Base-by-base conservation (phyloP, 1,140 invertebrate species). In the Pseudomyrmex dendroicus region DNA sequence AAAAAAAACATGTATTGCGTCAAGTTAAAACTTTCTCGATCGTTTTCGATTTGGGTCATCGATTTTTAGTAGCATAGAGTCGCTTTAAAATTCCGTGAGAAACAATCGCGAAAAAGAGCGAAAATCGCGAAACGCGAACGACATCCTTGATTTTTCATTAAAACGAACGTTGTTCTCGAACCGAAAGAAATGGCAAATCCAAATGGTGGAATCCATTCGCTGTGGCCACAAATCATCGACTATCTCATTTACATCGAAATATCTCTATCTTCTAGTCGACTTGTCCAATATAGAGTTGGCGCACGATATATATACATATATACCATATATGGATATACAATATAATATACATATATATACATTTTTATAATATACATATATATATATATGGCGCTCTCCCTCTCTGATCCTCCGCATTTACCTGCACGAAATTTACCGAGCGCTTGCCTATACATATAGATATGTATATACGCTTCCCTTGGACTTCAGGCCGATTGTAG, bases 401-500 rank as follows among this genome's bases (percentile, higher is more conserved):
- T 35, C 5, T 35, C 35, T 35, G 0, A 35, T 35, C 35, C 35
- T 35, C 35, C 46, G 63, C 73, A 63, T 78, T 73, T 76, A 57
- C 10, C 66, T 61, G 82, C 84, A 84, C 82, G 73, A 84, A 84
- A 77, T 13, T 64, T 66, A 50, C n/a, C 72, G 17, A 63, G 15
- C 48, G 56, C 35, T 57, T 44, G 50, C 66, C 57, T 63, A 61
- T 59, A 46, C 25, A 25, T 48, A 59, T 35, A 7, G 35, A 35
- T 35, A 35, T 35, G 35, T 8, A 62, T 73, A 70, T 17, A 52
- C 22, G 15, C 22, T 52, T 72, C 67, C 67, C 73, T 78, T 87
- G 77, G 86, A 87, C 86, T 87, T 87, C 48, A 68, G 86, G 86
- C 86, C 86, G 86, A 87, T 87, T 87, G 86, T 87, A 73, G 72